Percentiles rank a stretch among this genome's conserved stretches.
These are phyloP conservation scores for Tachina lurida DNA, from an alignment of 2,888 invertebrate species.

Conservation along the genomic window DNA sequence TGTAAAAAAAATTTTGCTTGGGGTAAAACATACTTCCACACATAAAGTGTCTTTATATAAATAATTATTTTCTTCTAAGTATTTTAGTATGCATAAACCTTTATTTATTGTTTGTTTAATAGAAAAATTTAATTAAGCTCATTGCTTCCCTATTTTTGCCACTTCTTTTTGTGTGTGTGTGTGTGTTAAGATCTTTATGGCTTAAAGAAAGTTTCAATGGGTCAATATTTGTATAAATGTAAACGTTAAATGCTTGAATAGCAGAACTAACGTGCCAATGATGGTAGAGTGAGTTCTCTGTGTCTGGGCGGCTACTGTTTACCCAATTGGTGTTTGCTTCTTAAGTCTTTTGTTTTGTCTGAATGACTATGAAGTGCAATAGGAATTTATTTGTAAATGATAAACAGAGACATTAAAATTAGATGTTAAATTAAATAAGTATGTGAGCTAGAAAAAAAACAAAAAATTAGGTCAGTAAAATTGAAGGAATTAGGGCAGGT, in stretches of 20 bases:
- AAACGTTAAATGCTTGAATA: slow-evolving; percentile 13
- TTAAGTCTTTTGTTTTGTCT: slow-evolving; percentile 43
- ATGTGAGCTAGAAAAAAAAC: not conserved
- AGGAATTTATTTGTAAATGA: not conserved
- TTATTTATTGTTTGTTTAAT: slow-evolving; percentile 51
- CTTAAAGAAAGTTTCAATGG: slow-evolving; percentile 54
- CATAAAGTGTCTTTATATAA: slow-evolving; percentile 9
- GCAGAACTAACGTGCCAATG: slow-evolving; percentile 30
- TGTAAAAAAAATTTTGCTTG: slow-evolving; percentile 9
- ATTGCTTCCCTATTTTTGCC: not conserved
- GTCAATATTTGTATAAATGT: slow-evolving; percentile 60
- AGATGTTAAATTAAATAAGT: slow-evolving; percentile 1
- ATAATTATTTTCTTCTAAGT: not conserved
- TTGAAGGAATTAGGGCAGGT: not conserved
- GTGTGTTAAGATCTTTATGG: slow-evolving; percentile 22
- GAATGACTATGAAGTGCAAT: slow-evolving; percentile 1
- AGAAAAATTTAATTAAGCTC: slow-evolving; percentile 41
- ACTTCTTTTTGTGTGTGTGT: no score
- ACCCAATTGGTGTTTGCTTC: slow-evolving; percentile 33
- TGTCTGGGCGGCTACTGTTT: not conserved
- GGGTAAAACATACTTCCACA: not conserved
- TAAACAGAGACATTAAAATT: slow-evolving; percentile 15
- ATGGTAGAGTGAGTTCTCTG: not conserved
- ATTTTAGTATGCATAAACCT: slow-evolving; percentile 29
- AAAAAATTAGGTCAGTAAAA: not conserved